A percentile compares a stretch with the other conserved stretches of the same genome.
Evolutionary conservation across 2,797 vertebrate genomes (phyloP).

Genomic region (Syngnathus rostellatus): DNA sequence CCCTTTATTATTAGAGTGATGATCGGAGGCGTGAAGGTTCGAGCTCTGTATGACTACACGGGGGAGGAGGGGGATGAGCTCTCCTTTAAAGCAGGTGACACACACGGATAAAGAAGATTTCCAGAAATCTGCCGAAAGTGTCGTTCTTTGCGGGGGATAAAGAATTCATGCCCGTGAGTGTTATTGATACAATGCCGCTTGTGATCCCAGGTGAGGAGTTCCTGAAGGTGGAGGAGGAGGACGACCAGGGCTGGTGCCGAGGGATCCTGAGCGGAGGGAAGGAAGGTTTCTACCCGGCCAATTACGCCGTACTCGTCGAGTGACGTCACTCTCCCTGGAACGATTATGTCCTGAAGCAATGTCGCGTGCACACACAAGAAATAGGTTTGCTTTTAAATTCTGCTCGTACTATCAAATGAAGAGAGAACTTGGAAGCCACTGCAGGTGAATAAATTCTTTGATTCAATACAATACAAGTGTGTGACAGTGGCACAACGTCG

Average conservation of each 20-base stretch:
- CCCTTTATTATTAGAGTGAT: slow-evolving; percentile 56
- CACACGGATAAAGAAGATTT: neutral
- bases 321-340: slow-evolving; percentile 46
- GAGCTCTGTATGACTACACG: slow-evolving; percentile 69
- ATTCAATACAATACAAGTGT: too few relatives aligned
- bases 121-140: too few relatives aligned
- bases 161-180: neutral
- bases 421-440: too few relatives aligned
- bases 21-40: slow-evolving; percentile 74
- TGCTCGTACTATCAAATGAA: too few relatives aligned
- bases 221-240: slow-evolving; percentile 74
- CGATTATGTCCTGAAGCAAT: slow-evolving; percentile 16
- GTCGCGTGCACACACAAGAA: slow-evolving; percentile 11
- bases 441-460: too few relatives aligned
- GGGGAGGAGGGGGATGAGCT: slow-evolving; percentile 74
- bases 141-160: neutral
- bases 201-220: slow-evolving; percentile 64
- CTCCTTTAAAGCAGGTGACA: slow-evolving; percentile 73
- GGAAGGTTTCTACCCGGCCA: slow-evolving; percentile 72
- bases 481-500: slow-evolving; percentile 12
- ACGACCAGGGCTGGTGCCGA: slow-evolving; percentile 75
- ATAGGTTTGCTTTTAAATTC: neutral
- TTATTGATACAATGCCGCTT: neutral
- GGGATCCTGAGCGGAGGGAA: slow-evolving; percentile 63
- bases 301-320: slow-evolving; percentile 61